Conservation (phyloP, 2,113 vertebrate species). For the Sphyrna mokarran region DNA sequence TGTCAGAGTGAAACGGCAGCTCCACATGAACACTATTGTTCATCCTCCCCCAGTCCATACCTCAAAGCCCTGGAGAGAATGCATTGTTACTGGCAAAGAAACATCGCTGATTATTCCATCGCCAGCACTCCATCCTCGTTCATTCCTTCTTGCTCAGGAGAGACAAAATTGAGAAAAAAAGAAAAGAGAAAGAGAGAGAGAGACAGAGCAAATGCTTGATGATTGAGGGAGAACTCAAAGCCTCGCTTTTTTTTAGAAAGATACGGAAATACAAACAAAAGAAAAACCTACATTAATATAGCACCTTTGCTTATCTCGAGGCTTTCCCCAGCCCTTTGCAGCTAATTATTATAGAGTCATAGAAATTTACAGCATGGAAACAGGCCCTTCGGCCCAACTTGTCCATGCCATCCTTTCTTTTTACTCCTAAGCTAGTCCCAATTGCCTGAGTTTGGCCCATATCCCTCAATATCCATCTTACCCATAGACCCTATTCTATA, state of each 20-base stretch:
- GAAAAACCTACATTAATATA: neutral
- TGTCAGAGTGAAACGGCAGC: constrained; percentile 13
- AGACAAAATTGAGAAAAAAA: neutral
- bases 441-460: too few species aligned
- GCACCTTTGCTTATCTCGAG: too few species aligned
- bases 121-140: neutral
- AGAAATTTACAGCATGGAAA: too few species aligned
- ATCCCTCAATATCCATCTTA: too few species aligned
- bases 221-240: neutral
- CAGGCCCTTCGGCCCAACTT: too few species aligned
- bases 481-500: too few species aligned
- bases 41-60: neutral
- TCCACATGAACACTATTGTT: constrained; percentile 14
- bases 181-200: neutral
- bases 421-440: too few species aligned
- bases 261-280: neutral
- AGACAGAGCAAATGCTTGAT: neutral
- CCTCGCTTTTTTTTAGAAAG: neutral
- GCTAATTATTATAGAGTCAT: neutral
- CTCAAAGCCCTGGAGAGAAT: neutral
- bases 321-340: neutral
- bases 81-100: neutral
- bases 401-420: too few species aligned
- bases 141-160: neutral
- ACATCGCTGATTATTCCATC: neutral